A percentile compares a stretch with the other conserved stretches of the same genome.
Evolutionary conservation across 1,140 invertebrate species (phyloP).

Genomic region (Anthonomus grandis): DNA sequence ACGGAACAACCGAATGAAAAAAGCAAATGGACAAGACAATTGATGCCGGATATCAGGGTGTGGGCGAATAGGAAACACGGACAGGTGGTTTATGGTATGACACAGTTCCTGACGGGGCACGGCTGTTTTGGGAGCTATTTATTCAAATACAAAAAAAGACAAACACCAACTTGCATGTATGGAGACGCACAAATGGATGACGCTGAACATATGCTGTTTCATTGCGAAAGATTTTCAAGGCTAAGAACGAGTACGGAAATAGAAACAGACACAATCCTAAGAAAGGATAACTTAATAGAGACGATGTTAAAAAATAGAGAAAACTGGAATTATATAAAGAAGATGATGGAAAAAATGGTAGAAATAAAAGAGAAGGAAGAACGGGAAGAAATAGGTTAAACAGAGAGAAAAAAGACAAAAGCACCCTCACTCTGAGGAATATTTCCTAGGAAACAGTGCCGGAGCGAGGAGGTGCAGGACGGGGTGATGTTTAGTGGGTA

Average conservation of each 20-base stretch:
- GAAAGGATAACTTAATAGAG: too few relatives aligned
- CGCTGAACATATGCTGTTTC: constrained; percentile 35
- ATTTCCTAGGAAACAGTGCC: neutral
- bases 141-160: constrained; percentile 29
- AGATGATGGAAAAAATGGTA: too few relatives aligned
- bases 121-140: constrained; percentile 33
- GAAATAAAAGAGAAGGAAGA: too few relatives aligned
- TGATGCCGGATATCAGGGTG: constrained; percentile 10
- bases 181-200: constrained; percentile 25
- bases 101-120: constrained; percentile 39
- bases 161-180: constrained; percentile 14
- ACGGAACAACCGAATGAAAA: constrained; percentile 19
- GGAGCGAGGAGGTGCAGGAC: neutral
- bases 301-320: too few relatives aligned
- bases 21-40: constrained; percentile 18
- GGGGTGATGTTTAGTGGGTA: neutral
- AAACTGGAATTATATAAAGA: too few relatives aligned
- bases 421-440: too few relatives aligned
- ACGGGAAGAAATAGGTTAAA: too few relatives aligned
- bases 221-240: constrained; percentile 30
- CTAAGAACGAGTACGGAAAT: too few relatives aligned
- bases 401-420: too few relatives aligned
- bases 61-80: constrained; percentile 7
- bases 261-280: too few relatives aligned
- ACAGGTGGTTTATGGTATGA: constrained; percentile 27